Evolutionary conservation across 2,797 vertebrate genomes (phyloP).

Genomic region (Myotis findleyi): DNA sequence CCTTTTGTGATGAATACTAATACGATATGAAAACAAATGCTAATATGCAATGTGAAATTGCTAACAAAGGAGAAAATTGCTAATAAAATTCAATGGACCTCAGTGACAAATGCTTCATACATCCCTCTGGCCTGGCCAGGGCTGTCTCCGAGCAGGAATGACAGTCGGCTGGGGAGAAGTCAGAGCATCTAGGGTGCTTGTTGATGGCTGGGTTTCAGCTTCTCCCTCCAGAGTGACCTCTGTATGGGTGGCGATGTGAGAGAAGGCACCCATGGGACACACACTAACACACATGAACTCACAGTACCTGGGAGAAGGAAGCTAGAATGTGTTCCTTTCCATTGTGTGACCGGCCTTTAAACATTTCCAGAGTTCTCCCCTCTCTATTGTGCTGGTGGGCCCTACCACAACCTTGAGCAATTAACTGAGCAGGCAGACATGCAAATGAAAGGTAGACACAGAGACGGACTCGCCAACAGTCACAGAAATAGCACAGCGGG

Average conservation of each 20-base stretch:
- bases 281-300: accelerated
- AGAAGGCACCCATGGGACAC: accelerated
- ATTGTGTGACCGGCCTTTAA: neutral
- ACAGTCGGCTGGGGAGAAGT: neutral
- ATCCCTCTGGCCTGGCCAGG: constrained; percentile 25
- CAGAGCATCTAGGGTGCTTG: neutral
- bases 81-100: constrained; percentile 80
- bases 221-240: neutral
- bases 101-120: constrained; percentile 56
- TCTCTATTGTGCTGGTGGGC: too few relatives aligned
- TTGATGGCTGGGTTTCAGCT: neutral
- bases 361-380: neutral
- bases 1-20: constrained; percentile 84
- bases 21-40: constrained; percentile 83
- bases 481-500: neutral
- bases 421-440: neutral
- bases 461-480: neutral
- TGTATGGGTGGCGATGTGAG: neutral
- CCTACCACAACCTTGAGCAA: neutral
- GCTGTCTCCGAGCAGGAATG: neutral
- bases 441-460: neutral
- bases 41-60: constrained; percentile 80
- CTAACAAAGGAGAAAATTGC: constrained; percentile 84
- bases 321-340: neutral
- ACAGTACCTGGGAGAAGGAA: neutral